Conservation (phyloP, 2,888 invertebrate species). For the Uloborus plumipes region DNA sequence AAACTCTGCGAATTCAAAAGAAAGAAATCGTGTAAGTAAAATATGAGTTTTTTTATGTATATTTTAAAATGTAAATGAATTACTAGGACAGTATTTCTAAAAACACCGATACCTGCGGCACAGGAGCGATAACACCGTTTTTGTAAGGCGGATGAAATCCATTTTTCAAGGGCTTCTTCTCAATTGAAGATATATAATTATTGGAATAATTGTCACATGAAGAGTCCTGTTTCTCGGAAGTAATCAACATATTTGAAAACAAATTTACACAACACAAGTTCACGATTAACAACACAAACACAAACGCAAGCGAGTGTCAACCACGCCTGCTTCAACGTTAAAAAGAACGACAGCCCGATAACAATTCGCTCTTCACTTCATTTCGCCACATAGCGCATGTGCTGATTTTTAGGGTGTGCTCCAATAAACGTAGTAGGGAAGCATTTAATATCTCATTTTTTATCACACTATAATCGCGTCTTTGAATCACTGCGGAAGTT, state of each 20-base stretch:
- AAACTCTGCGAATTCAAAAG: no score
- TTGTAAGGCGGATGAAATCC: conserved; percentile 12
- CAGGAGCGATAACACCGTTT: conserved; percentile 25
- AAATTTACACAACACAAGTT: conserved; percentile 16
- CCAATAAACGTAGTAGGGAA: no score
- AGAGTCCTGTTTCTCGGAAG: conserved; percentile 40
- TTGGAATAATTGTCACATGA: conserved; percentile 5
- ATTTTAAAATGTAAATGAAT: no score
- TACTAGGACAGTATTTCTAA: no score
- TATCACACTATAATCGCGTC: no score
- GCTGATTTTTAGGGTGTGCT: no score
- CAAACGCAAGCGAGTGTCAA: conserved; percentile 8
- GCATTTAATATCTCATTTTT: no score
- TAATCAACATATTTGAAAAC: conserved; percentile 40
- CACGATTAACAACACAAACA: conserved; percentile 15
- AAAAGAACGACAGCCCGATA: conserved; percentile 13
- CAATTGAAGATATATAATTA: conserved; percentile 14
- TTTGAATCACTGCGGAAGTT: no score
- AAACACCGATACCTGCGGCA: conserved; percentile 38
- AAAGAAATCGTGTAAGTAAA: no score
- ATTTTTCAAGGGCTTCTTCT: conserved; percentile 25
- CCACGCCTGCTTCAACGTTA: conserved; percentile 42
- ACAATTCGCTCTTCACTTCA: conserved; percentile 31
- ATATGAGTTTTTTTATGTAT: no score
- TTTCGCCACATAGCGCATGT: background rate